These are phyloP conservation scores for Saxidomus purpurata DNA, from an alignment of 1,140 invertebrate species.

Conservation along the genomic window DNA sequence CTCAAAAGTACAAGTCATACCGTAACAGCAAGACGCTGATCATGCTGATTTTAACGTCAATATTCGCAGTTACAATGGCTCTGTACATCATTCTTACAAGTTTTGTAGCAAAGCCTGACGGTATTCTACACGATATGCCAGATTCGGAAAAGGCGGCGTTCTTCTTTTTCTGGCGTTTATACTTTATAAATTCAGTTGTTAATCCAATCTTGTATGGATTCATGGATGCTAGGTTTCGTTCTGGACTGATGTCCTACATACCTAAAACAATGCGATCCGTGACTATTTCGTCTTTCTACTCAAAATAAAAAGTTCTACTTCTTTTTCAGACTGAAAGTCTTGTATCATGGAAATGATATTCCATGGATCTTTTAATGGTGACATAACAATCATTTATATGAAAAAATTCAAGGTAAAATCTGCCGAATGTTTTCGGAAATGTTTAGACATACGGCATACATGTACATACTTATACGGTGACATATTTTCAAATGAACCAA, in stretches of 20 bases:
- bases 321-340: too few relatives aligned
- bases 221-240: conserved; percentile 15
- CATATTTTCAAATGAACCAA: too few relatives aligned
- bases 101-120: background rate
- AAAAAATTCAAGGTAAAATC: too few relatives aligned
- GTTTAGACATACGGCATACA: too few relatives aligned
- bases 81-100: background rate
- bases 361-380: too few relatives aligned
- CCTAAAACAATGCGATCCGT: too few relatives aligned
- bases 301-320: too few relatives aligned
- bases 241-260: background rate
- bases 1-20: background rate
- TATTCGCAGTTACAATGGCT: conserved; percentile 10
- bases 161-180: conserved; percentile 45
- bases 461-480: too few relatives aligned
- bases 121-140: background rate
- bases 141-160: background rate
- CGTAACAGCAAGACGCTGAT: background rate
- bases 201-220: conserved; percentile 45
- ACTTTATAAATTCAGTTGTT: conserved; percentile 32
- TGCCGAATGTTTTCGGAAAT: too few relatives aligned
- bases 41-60: conserved; percentile 20
- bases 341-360: too few relatives aligned
- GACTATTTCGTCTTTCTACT: too few relatives aligned
- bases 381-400: too few relatives aligned